Evolutionary conservation across 2,113 vertebrate species (phyloP).

Genomic region (Callocephalon fimbriatum): DNA sequence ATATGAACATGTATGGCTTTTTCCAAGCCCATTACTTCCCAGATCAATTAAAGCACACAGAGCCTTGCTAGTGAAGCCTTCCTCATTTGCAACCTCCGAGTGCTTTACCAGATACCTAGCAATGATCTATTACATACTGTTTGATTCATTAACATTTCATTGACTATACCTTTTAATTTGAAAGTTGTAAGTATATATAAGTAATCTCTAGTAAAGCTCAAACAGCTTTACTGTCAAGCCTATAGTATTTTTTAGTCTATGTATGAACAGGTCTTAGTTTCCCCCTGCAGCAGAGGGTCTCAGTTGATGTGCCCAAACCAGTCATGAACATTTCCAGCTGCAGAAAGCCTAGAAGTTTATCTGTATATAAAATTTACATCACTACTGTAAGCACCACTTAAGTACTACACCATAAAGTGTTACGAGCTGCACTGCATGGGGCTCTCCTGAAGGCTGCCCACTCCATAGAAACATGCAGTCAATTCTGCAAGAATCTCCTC

Average conservation of each 20-base stretch:
- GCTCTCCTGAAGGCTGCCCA: background rate
- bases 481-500: background rate
- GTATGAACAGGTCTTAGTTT: accelerated
- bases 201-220: background rate
- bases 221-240: background rate
- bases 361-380: background rate
- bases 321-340: background rate
- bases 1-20: background rate
- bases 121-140: background rate
- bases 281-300: background rate
- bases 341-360: background rate
- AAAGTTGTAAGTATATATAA: background rate
- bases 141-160: background rate
- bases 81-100: background rate
- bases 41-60: background rate
- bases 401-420: background rate
- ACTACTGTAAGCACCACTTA: background rate
- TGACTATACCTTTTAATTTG: background rate
- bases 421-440: background rate
- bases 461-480: accelerated
- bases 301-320: background rate
- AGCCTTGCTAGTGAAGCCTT: background rate
- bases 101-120: background rate
- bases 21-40: background rate
- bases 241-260: background rate